Base-by-base conservation (phyloP, 2,888 invertebrate genomes). In the Lutraria lutraria region DNA sequence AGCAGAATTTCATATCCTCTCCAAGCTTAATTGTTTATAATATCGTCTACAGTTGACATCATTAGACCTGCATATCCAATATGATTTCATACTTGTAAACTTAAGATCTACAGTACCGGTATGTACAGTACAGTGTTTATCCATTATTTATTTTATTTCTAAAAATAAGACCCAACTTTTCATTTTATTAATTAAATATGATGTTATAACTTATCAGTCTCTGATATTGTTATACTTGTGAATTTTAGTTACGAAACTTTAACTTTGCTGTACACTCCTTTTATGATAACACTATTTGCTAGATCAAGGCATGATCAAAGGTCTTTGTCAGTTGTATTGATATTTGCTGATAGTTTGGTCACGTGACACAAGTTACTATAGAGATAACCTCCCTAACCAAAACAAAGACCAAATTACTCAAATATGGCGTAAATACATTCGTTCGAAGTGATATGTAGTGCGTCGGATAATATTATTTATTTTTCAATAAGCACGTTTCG, bases 381-480 rank as follows among this genome's bases (percentile, higher is more conserved):
- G 90, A 83, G 90, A 93, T 94, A 94, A 94, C 94, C 94, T 89
- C 85, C 91, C 82, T 85, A 76, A 89, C 93, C 94, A 93, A 92
- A 94, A 93, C 94, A 93, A 91, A 90, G 86, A 81, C 92, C 90
- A 81, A 34, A 86, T 85, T 54, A 88, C 90, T 25, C 79, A 60
- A 25, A 60, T 25, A 72, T 76, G 53, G 84, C 53, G 54, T 68
- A 54, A 84, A 84, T 76, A 53, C 54, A 72, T 53, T 84, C 76
- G 60, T 84, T 31, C 88, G 88, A 76, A 25, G 21, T 21, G 54
- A 2, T 84, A 88, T 53, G n/a, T 81, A 88, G 85, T 88, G 63
- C 81, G 76, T 15, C 76, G 76, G 16, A 34, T 76, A 19, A 31
- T 16, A 19, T 34, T 0, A 19, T 13, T 8, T 76, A 76, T 76